Evolutionary conservation across 2,888 invertebrate genomes (phyloP).

Genomic region (Ochropleura leucogaster): DNA sequence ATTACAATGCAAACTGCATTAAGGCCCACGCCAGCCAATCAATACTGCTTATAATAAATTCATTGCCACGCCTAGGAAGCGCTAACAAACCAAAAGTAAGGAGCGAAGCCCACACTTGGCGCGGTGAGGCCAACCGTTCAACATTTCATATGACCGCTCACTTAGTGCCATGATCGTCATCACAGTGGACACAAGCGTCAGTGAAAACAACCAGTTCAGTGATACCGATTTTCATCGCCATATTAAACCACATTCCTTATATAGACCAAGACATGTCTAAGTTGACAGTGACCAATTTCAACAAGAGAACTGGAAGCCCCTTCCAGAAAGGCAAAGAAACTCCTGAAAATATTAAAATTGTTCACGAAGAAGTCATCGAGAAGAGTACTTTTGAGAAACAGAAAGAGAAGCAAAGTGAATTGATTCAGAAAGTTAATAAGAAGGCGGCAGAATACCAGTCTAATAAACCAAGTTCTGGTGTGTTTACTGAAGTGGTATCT

Average conservation of each 20-base stretch:
- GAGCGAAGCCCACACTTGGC: constrained; percentile 88
- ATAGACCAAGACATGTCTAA: constrained; percentile 80
- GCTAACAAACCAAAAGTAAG: constrained; percentile 86
- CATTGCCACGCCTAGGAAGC: constrained; percentile 88
- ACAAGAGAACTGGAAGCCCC: constrained; percentile 75
- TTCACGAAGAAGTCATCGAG: constrained; percentile 81
- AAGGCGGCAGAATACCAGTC: constrained; percentile 85
- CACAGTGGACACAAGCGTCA: constrained; percentile 78
- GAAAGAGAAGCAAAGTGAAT: constrained; percentile 84
- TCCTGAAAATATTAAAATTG: constrained; percentile 63
- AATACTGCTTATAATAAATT: constrained; percentile 80
- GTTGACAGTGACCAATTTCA: constrained; percentile 83
- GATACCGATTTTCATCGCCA: constrained; percentile 75
- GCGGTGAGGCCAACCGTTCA: constrained; percentile 79
- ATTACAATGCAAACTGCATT: constrained; percentile 86
- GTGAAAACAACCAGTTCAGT: constrained; percentile 77
- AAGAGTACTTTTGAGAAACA: constrained; percentile 82
- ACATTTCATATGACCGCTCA: constrained; percentile 77
- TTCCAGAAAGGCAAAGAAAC: constrained; percentile 69
- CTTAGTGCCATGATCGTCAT: constrained; percentile 83
- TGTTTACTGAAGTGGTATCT: constrained; percentile 86
- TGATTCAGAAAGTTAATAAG: constrained; percentile 83
- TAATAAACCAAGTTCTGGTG: constrained; percentile 84
- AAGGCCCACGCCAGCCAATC: constrained; percentile 74
- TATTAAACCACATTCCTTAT: constrained; percentile 67